Conservation (phyloP, 1,140 invertebrate genomes). For the Anagrus nilaparvatae region DNA sequence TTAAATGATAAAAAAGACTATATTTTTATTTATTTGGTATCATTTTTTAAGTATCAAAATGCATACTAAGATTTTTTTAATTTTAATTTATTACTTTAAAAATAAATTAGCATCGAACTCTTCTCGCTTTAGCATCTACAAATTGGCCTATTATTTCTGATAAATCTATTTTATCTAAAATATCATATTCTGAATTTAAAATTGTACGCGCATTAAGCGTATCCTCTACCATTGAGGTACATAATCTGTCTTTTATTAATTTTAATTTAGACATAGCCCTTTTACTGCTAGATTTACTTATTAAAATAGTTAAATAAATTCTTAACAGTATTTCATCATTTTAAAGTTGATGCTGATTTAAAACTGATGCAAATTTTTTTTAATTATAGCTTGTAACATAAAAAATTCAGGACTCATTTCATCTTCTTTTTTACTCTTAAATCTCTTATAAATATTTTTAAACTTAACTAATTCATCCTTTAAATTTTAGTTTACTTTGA, state of each 20-base stretch:
- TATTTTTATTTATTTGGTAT: too few relatives aligned
- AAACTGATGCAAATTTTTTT: not conserved
- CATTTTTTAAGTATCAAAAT: too few relatives aligned
- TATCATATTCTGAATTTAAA: not conserved
- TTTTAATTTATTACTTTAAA: too few relatives aligned
- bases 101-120: not conserved
- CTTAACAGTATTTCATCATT: not conserved
- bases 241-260: not conserved
- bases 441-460: not conserved
- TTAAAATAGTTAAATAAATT: not conserved
- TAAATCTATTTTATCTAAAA: not conserved
- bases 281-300: not conserved
- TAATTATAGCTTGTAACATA: not conserved
- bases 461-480: too few relatives aligned
- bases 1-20: too few relatives aligned
- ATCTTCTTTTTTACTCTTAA: not conserved
- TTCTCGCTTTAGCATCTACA: not conserved
- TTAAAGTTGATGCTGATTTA: not conserved
- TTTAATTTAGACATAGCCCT: not conserved
- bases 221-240: not conserved
- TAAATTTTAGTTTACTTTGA: too few relatives aligned
- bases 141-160: not conserved
- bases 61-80: too few relatives aligned
- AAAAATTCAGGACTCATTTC: too few relatives aligned
- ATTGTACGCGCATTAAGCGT: not conserved